Conservation (phyloP, 2,888 invertebrate species). For the Dryobotodes eremita region DNA sequence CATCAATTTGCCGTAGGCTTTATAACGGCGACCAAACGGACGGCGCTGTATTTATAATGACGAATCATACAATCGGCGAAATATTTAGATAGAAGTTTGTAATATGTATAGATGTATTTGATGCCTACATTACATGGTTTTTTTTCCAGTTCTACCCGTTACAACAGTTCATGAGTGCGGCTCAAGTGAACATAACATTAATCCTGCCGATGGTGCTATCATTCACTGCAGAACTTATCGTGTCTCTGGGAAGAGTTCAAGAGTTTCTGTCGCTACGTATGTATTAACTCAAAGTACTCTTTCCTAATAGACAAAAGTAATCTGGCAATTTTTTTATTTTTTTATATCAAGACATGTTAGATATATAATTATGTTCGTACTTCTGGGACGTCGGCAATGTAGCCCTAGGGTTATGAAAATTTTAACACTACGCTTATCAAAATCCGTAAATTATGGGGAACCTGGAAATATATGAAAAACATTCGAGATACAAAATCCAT, state of each 20-base stretch:
- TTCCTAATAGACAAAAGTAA: background rate
- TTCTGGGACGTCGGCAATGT: background rate
- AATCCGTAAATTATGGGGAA: background rate
- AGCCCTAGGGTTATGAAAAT: background rate
- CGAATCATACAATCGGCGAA: too few relatives aligned
- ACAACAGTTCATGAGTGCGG: slow-evolving; percentile 86
- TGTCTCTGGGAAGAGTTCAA: slow-evolving; percentile 83
- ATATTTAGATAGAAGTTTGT: background rate
- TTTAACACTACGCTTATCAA: background rate
- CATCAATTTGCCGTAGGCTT: too few relatives aligned
- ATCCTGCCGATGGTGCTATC: slow-evolving; percentile 88
- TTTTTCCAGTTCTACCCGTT: slow-evolving; percentile 86
- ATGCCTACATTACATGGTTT: slow-evolving; percentile 22
- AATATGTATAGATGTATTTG: background rate
- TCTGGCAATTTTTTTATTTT: background rate
- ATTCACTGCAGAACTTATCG: slow-evolving; percentile 90
- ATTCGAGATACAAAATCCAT: background rate
- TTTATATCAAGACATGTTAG: background rate
- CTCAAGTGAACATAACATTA: slow-evolving; percentile 86
- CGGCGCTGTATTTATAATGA: too few relatives aligned
- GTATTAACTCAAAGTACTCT: slow-evolving; percentile 44
- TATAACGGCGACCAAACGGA: too few relatives aligned
- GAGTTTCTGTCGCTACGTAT: slow-evolving; percentile 83
- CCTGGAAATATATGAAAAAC: background rate
- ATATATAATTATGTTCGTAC: background rate